Conservation (phyloP, 2,113 vertebrate species). For the Campylorhamphus procurvoides region DNA sequence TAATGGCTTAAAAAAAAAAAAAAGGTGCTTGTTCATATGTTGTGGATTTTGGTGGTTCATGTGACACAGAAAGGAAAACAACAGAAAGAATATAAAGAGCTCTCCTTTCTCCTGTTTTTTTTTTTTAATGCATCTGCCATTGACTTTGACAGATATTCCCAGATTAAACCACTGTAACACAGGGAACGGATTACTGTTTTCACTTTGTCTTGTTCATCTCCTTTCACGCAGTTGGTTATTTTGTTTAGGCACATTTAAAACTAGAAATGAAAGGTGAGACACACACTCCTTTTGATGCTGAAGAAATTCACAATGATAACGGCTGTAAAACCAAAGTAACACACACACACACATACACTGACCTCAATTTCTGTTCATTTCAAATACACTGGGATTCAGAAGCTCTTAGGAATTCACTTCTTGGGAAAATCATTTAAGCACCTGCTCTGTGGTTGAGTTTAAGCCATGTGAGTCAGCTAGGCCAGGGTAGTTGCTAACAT, state of each 20-base stretch:
- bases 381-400: neutral
- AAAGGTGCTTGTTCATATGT: neutral
- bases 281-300: neutral
- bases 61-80: neutral
- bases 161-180: neutral
- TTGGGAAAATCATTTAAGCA: neutral
- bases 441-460: neutral
- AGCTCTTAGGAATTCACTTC: neutral
- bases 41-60: neutral
- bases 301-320: neutral
- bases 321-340: neutral
- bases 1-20: neutral
- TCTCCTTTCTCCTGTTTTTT: neutral
- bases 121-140: neutral
- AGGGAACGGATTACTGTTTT: neutral
- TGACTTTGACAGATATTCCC: neutral
- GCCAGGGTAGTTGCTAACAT: neutral
- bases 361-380: neutral
- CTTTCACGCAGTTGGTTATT: neutral
- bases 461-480: neutral
- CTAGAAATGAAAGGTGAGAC: neutral
- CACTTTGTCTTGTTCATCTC: neutral
- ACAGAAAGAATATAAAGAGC: neutral
- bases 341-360: neutral
- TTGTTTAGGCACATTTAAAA: neutral